Evolutionary conservation across 2,113 vertebrate genomes (phyloP), one percentile per base, ranked within the genome.

Genomic region (Scartelaos histophorus): DNA sequence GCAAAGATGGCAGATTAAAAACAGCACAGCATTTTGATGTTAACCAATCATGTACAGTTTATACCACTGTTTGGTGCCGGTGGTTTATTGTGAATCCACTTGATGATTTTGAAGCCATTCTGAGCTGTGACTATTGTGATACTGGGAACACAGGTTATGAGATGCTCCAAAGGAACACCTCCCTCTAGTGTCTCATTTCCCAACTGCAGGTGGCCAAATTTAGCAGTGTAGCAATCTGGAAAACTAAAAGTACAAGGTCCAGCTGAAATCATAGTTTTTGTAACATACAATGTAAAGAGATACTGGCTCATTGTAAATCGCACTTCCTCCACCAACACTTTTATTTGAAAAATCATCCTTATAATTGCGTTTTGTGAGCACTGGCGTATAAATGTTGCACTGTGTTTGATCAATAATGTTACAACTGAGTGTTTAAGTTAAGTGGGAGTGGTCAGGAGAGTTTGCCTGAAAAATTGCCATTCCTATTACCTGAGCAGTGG

Each of bases 51-150:
- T 47, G 5, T 3, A 65, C 11, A 22, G 29, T 53, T 17, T 74
- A 24, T 89, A 98, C 98, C 97, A 73, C 95, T 86, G 79, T 94
- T 96, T 25, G 94, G 94, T n/a, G 90, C 93, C 0, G 97, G 96
- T 24, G 97, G 97, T 82, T 97, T 98, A 90, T 98, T 99, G 86
- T 98, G 96, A 90, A 97, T 95, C 98, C 97, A 99, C 75, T 97
- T 99, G 54, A 99, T 95, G 76, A 99, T 94, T 92, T 98, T 99
- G 90, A 97, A 94, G 9, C 97, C 97, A 35, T 98, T 99, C 88
- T 98, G 97, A 15, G 98, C 94, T 2, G 95, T 97, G 76, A 96
- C 95, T 13, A 99, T 93, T 51, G 96, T 95, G 71, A 99, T 95
- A 24, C 96, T 97, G 17, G 97, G 97, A 75, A 99, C 90, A 80